These are phyloP conservation scores for Drosophila pegasa DNA, from an alignment of 2,888 invertebrate genomes.

Conservation along the genomic window DNA sequence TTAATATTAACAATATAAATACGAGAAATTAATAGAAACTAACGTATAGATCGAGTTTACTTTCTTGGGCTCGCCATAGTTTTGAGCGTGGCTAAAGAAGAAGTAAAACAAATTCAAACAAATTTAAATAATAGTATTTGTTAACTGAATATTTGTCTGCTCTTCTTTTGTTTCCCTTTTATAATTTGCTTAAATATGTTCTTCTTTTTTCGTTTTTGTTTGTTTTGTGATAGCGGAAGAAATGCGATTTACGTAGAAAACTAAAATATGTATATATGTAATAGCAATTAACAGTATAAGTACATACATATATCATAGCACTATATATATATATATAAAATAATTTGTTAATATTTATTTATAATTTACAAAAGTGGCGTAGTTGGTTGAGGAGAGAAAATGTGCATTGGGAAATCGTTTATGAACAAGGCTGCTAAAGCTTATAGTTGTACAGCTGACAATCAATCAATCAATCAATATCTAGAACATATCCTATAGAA, in stretches of 20 bases:
- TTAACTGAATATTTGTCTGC: slow-evolving; percentile 9
- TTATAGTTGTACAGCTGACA: slow-evolving; percentile 24
- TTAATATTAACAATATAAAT: slow-evolving; percentile 60
- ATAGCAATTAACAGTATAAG: slow-evolving; percentile 34
- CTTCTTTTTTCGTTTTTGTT: neutral
- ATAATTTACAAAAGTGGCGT: slow-evolving; percentile 35
- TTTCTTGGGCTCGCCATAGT: slow-evolving; percentile 37
- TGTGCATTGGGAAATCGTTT: slow-evolving; percentile 26
- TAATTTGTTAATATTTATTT: slow-evolving; percentile 26
- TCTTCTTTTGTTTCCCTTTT: neutral
- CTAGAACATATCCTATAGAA: slow-evolving; percentile 20
- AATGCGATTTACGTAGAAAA: slow-evolving; percentile 79
- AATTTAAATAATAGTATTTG: slow-evolving; percentile 8
- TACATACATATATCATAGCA: slow-evolving; percentile 35
- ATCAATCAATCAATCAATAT: slow-evolving; percentile 19
- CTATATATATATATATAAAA: slow-evolving; percentile 10
- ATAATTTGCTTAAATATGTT: slow-evolving; percentile 2
- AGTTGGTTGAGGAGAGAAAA: slow-evolving; percentile 29
- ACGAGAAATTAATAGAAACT: slow-evolving; percentile 65
- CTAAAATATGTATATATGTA: slow-evolving; percentile 49
- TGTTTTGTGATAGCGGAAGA: slow-evolving; percentile 73
- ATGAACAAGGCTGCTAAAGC: slow-evolving; percentile 30
- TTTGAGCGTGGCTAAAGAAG: slow-evolving; percentile 52
- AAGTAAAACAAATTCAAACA: slow-evolving; percentile 22
- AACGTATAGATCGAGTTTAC: slow-evolving; percentile 35